Conservation (phyloP, 2,888 invertebrate genomes). For the Hyppa rectilinea region DNA sequence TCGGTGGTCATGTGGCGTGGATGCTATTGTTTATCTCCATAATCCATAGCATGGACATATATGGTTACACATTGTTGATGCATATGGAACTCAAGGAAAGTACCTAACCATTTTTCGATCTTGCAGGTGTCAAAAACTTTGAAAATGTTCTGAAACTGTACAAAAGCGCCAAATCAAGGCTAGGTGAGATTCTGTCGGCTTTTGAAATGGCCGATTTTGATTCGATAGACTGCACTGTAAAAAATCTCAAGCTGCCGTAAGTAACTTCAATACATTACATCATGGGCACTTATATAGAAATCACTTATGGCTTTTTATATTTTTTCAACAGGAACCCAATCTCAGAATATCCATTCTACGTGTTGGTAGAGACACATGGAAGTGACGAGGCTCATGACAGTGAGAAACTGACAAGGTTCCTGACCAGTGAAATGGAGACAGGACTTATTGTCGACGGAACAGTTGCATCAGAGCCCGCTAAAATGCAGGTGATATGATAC, state of each 20-base stretch:
- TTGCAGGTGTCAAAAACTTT: constrained; percentile 93
- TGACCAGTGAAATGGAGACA: constrained; percentile 93
- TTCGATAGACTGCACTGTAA: constrained; percentile 92
- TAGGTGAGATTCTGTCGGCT: constrained; percentile 98
- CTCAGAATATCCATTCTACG: constrained; percentile 94
- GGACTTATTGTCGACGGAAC: constrained; percentile 96
- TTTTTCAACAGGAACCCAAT: constrained; percentile 88
- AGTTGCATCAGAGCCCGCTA: constrained; percentile 95
- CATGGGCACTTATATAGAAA: background rate
- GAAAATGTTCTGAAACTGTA: constrained; percentile 94
- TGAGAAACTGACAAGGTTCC: constrained; percentile 95
- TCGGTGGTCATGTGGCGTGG: constrained; percentile 8
- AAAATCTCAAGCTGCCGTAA: constrained; percentile 90
- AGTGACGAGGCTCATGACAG: constrained; percentile 96
- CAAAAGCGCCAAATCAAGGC: constrained; percentile 92
- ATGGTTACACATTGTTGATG: background rate
- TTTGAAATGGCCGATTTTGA: constrained; percentile 97
- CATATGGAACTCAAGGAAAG: background rate
- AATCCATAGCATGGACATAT: constrained; percentile 2
- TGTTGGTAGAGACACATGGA: constrained; percentile 97
- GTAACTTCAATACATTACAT: constrained; percentile 60
- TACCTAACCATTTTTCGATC: background rate
- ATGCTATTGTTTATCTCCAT: constrained; percentile 12
- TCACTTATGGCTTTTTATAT: background rate
- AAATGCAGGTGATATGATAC: constrained; percentile 92